Evolutionary conservation across 2,888 invertebrate species (phyloP).

Genomic region (Caradrina clavipalpis): DNA sequence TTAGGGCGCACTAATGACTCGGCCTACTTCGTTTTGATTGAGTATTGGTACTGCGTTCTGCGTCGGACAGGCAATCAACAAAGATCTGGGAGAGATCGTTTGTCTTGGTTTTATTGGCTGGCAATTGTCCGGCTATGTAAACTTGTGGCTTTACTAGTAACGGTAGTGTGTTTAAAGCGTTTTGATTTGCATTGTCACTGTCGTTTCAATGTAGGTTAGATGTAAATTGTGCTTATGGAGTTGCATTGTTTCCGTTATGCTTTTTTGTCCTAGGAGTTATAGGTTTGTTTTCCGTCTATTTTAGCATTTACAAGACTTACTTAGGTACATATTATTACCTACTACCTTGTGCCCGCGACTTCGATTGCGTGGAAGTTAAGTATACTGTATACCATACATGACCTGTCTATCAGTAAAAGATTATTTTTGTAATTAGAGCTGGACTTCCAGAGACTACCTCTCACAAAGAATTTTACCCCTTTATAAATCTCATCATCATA

Average conservation of each 20-base stretch:
- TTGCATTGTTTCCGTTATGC: conserved; percentile 4
- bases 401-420: too few relatives aligned
- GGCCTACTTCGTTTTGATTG: conserved; percentile 73
- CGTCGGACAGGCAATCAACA: conserved; percentile 76
- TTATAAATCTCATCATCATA: too few relatives aligned
- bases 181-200: conserved; percentile 61
- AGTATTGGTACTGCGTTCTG: conserved; percentile 65
- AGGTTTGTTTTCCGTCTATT: neutral
- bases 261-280: neutral
- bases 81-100: conserved; percentile 75
- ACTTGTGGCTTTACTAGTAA: conserved; percentile 64
- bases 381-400: too few relatives aligned
- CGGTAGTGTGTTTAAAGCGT: conserved; percentile 62
- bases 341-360: too few relatives aligned
- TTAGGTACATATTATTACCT: neutral
- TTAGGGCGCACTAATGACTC: conserved; percentile 72
- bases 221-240: conserved; percentile 3
- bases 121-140: conserved; percentile 72
- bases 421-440: too few relatives aligned
- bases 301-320: neutral
- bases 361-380: too few relatives aligned
- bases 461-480: neutral
- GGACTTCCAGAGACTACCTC: too few relatives aligned
- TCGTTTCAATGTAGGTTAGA: conserved; percentile 32
- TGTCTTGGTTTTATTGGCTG: conserved; percentile 79